A percentile compares a stretch with the other conserved stretches of the same genome.
These are phyloP conservation scores for Drosophila subobscura DNA, from an alignment of 1,140 invertebrate species.

Conservation along the genomic window DNA sequence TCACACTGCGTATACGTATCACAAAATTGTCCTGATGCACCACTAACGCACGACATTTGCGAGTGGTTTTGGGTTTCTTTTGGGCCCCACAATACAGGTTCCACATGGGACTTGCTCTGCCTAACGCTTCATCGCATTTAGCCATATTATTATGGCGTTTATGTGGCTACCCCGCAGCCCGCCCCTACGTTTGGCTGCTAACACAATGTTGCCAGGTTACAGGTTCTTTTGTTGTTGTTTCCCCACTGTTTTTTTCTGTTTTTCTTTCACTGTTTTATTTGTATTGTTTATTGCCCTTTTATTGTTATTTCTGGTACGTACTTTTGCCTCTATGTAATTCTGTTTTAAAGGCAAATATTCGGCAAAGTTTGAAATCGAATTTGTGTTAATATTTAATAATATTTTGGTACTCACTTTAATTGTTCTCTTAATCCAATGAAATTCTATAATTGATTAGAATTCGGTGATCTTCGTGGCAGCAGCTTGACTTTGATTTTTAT, in stretches of 20 bases:
- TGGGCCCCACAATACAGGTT: conserved; percentile 5
- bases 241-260: neutral
- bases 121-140: conserved; percentile 23
- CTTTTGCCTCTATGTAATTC: conserved; percentile 4
- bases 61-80: conserved; percentile 15
- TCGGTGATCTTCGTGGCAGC: conserved; percentile 7
- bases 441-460: conserved; percentile 53
- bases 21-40: conserved; percentile 33
- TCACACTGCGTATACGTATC: conserved; percentile 64
- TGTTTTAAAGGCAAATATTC: conserved; percentile 1
- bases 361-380: conserved; percentile 14
- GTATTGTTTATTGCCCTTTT: conserved; percentile 57
- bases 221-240: conserved; percentile 45
- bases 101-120: neutral
- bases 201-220: conserved; percentile 43
- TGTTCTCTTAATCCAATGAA: conserved; percentile 37
- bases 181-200: neutral
- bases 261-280: conserved; percentile 36
- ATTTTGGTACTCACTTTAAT: conserved; percentile 55
- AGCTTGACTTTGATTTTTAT: neutral
- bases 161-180: conserved; percentile 31
- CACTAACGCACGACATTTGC: conserved; percentile 12
- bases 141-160: conserved; percentile 47
- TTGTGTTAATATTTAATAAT: conserved; percentile 14
- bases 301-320: conserved; percentile 51